Evolutionary conservation across 2,888 invertebrate genomes (phyloP), one percentile per base, ranked within the genome.

Genomic region (Cenopis cana): DNA sequence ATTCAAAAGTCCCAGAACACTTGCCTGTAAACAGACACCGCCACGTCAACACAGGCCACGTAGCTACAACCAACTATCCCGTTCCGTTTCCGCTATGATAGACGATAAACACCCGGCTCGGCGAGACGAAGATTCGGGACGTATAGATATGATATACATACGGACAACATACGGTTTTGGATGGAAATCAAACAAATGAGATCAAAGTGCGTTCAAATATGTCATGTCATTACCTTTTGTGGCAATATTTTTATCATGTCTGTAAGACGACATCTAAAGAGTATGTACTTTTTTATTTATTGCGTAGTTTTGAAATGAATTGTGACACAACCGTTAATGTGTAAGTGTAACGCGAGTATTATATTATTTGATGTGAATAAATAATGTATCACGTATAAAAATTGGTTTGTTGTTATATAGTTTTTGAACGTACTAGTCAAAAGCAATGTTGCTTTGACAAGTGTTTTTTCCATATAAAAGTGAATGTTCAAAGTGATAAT

Each of bases 31-130:
- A 68, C 62, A 41, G 65, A 68, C 24, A 60, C 64, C 65, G 89
- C 90, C 91, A 91, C 91, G 91, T 91, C 91, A 89, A 85, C 85
- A 79, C 77, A 69, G 77, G 79, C 79, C 86, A 89, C 90, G 89
- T 88, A 82, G 65, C 24, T 65, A 18, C 20, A 33, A 17, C 46
- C 33, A 79, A 82, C 84, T 85, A 87, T 84, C 86, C 83, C 79
- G 76, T 84, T 88, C 86, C 87, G 81, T 82, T 82, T 80, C 80
- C 82, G 78, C 80, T 84, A 81, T 10, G 14, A 11, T 66, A 61
- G 12, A 49, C 38, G 61, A 67, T 71, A 77, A 77, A 79, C 72
- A 79, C 79, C 76, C 80, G 80, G 80, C 81, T n/a, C n/a, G 74
- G 76, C 76, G n/a, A 46, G 74, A 72, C 12, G 33, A 17, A 12